phyloP scores from a whole-genome alignment of 2,797 vertebrate genomes.

The Sebastes cheni region DNA sequence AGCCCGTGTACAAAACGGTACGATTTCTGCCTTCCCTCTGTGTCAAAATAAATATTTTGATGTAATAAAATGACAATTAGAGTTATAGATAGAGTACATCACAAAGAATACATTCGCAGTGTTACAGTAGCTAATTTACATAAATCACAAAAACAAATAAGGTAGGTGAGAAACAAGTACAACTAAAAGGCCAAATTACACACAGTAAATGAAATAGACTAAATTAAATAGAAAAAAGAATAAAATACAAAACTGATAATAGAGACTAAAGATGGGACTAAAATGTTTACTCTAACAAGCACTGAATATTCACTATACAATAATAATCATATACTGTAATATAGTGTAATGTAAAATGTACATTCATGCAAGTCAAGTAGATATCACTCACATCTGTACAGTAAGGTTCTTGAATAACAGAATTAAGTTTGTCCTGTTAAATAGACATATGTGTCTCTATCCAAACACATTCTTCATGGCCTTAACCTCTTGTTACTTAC shows the following conservation, averaged over 20 bases:
- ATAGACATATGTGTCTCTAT: neutral
- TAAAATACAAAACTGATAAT: neutral
- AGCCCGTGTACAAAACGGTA: constrained; percentile 97
- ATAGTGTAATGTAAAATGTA: neutral
- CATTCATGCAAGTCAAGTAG: neutral
- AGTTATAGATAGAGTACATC: neutral
- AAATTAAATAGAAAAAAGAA: neutral
- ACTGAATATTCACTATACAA: neutral
- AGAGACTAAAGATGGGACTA: neutral
- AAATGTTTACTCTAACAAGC: neutral
- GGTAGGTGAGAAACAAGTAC: neutral
- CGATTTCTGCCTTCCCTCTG: neutral
- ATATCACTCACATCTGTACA: neutral
- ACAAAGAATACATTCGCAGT: neutral
- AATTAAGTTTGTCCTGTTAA: neutral
- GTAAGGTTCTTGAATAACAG: neutral
- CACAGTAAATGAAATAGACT: neutral
- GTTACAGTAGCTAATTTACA: neutral
- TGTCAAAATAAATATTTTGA: neutral
- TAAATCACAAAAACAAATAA: neutral
- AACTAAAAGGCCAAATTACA: neutral
- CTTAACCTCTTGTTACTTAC: neutral
- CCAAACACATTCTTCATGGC: neutral
- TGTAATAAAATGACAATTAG: neutral
- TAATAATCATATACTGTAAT: neutral